Percentiles rank a stretch among this genome's conserved stretches.
phyloP scores from a whole-genome alignment of 2,113 vertebrate genomes.

The Nannospalax galili region DNA sequence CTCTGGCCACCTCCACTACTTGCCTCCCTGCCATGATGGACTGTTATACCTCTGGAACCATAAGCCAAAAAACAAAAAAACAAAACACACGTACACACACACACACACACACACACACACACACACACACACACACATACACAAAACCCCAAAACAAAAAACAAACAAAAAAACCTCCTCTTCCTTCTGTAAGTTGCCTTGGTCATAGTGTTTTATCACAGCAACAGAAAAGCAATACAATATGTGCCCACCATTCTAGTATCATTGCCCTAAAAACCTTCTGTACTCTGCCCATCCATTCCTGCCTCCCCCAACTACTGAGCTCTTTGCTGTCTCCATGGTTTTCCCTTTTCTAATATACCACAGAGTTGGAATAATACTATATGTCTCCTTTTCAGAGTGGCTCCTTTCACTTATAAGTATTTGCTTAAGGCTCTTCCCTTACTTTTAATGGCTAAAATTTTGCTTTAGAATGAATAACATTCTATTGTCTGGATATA shows the following conservation, averaged over 20 bases:
- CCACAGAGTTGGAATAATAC: background rate
- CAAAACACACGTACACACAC: background rate
- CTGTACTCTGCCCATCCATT: background rate
- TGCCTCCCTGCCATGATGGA: too few species aligned
- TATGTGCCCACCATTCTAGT: fast-evolving
- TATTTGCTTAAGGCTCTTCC: background rate
- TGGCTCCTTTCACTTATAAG: background rate
- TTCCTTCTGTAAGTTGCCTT: fast-evolving
- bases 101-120: too few species aligned
- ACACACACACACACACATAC: too few species aligned
- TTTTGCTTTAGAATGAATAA: background rate
- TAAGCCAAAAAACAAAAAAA: background rate
- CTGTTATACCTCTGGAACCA: too few species aligned
- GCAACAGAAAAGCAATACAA: fast-evolving
- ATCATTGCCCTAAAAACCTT: background rate
- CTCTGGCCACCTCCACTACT: too few species aligned
- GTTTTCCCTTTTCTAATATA: background rate
- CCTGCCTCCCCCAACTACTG: too few species aligned
- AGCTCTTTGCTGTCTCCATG: background rate
- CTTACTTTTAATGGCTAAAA: background rate
- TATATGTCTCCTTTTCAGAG: background rate
- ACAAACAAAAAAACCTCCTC: too few species aligned
- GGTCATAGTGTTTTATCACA: background rate
- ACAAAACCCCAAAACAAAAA: fast-evolving
- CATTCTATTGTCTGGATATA: background rate